phyloP scores from a whole-genome alignment of 2,113 vertebrate species.

The Dicerorhinus sumatrensis region DNA sequence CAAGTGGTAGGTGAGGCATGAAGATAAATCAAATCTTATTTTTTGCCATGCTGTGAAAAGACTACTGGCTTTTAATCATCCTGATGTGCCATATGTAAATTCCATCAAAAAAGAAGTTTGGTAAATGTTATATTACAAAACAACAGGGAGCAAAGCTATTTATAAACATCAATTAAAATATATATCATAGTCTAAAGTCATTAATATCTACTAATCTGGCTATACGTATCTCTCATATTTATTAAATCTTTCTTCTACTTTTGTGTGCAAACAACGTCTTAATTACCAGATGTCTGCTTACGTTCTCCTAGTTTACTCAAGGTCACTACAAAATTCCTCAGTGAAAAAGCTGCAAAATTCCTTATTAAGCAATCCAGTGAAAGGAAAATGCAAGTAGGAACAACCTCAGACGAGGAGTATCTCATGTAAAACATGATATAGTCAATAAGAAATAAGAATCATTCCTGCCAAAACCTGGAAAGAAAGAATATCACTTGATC shows the following conservation, averaged over 20 bases:
- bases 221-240: slow-evolving; percentile 65
- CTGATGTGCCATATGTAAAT: slow-evolving; percentile 90
- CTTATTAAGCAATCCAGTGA: neutral
- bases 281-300: slow-evolving; percentile 42
- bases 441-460: neutral
- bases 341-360: neutral
- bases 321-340: slow-evolving; percentile 60
- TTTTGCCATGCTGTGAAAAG: slow-evolving; percentile 89
- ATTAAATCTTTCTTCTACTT: slow-evolving; percentile 42
- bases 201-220: slow-evolving; percentile 83
- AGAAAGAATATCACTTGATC: neutral
- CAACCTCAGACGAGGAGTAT: neutral
- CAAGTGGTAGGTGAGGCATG: slow-evolving; percentile 85
- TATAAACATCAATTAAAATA: slow-evolving; percentile 89
- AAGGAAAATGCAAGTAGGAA: neutral
- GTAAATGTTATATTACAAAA: slow-evolving; percentile 89
- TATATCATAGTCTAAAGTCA: slow-evolving; percentile 80
- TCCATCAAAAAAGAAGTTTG: slow-evolving; percentile 88
- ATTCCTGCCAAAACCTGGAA: neutral
- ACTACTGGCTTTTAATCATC: slow-evolving; percentile 89
- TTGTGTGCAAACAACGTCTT: neutral
- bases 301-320: slow-evolving; percentile 9
- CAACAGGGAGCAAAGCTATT: slow-evolving; percentile 84
- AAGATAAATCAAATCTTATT: slow-evolving; percentile 90
- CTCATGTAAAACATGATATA: neutral